These are phyloP conservation scores for Papilio polytes DNA, from an alignment of 1,140 invertebrate species.

Conservation along the genomic window DNA sequence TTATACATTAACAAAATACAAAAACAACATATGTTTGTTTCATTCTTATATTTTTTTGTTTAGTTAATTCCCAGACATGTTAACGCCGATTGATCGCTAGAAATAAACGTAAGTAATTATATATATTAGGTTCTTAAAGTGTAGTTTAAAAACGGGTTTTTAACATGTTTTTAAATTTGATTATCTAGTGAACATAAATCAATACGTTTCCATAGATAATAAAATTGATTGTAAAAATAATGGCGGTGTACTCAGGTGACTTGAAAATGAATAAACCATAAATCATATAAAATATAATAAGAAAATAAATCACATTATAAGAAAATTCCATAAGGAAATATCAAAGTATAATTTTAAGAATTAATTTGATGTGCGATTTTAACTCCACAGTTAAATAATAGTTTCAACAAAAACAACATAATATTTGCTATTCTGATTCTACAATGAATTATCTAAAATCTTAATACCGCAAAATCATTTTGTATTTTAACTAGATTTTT, in stretches of 20 bases:
- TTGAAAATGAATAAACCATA: neutral
- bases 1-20: no score
- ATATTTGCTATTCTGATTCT: no score
- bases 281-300: neutral
- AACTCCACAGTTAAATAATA: no score
- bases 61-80: no score
- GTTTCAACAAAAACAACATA: no score
- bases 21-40: no score
- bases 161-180: neutral
- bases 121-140: neutral
- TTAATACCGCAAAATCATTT: no score
- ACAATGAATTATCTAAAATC: no score
- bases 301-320: neutral
- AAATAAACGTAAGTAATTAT: neutral
- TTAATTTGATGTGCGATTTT: no score
- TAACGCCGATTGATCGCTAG: no score
- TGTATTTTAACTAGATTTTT: no score
- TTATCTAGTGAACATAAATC: neutral
- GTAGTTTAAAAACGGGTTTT: neutral
- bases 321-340: neutral
- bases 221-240: neutral
- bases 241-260: neutral
- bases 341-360: neutral
- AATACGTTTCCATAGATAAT: neutral
- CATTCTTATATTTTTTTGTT: no score